Percentiles rank a stretch among this genome's conserved stretches.
Conservation (phyloP, 2,113 vertebrate genomes). For the Asarcornis scutulata region DNA sequence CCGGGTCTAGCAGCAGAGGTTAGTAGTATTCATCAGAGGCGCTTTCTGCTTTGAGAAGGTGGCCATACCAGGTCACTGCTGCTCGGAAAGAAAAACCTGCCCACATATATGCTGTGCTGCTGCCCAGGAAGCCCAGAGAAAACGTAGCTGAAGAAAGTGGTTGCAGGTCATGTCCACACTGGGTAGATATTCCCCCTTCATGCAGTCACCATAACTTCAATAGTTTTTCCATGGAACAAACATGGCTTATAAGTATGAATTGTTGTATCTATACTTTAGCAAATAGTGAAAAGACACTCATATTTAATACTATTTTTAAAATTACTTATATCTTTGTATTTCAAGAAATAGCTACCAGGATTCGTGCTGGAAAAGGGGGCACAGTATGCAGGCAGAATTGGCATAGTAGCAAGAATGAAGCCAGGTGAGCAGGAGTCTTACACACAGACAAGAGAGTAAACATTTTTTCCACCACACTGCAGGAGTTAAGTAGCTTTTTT, state of each 20-base stretch:
- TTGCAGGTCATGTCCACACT: neutral
- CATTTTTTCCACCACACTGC: neutral
- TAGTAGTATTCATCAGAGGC: fast-evolving
- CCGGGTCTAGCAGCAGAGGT: neutral
- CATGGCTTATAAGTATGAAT: neutral
- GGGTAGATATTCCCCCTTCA: neutral
- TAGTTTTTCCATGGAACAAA: neutral
- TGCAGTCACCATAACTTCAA: neutral
- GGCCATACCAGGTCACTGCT: neutral
- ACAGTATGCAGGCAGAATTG: neutral
- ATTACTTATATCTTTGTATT: neutral
- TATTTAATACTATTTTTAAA: neutral
- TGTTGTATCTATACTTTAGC: neutral
- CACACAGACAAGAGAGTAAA: neutral
- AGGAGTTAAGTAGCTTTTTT: neutral
- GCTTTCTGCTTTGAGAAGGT: neutral
- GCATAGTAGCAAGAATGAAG: neutral
- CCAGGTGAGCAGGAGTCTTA: neutral
- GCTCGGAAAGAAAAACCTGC: neutral
- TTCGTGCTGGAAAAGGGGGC: neutral
- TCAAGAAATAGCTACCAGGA: neutral
- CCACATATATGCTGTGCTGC: neutral
- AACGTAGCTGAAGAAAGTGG: neutral
- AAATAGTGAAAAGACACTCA: neutral
- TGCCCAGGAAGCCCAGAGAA: neutral